These are phyloP conservation scores for Hippocampus abdominalis DNA, from an alignment of 2,113 vertebrate species.

Conservation along the genomic window DNA sequence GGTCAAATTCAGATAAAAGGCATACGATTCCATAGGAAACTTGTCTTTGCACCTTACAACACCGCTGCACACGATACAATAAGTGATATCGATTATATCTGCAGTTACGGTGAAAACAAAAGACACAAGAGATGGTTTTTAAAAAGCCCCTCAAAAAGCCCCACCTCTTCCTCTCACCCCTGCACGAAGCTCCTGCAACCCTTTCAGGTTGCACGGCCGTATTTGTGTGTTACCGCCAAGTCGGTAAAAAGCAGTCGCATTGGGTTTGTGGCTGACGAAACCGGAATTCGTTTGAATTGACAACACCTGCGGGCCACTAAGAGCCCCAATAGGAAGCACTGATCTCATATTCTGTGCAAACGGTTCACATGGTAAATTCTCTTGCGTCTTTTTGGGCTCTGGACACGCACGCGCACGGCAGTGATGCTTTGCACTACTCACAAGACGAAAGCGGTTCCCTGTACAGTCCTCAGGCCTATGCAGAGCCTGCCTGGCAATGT, in stretches of 20 bases:
- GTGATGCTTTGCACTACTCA: background rate
- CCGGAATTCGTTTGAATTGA: background rate
- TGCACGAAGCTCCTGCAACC: background rate
- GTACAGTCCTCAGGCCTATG: conserved; percentile 12
- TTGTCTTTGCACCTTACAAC: no score
- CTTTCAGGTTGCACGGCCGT: background rate
- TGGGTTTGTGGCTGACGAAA: background rate
- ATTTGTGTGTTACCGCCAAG: background rate
- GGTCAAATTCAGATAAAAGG: no score
- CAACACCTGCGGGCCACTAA: background rate
- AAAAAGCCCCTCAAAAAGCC: background rate
- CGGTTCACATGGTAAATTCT: background rate
- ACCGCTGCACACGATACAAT: background rate
- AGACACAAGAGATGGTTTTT: background rate
- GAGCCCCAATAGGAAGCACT: background rate
- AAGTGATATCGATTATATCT: background rate
- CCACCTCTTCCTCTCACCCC: background rate
- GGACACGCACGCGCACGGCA: background rate
- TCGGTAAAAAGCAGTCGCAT: background rate
- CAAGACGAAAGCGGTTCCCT: background rate
- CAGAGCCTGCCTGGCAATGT: conserved; percentile 40
- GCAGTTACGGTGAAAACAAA: background rate
- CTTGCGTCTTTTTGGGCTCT: background rate
- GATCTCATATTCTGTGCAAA: background rate
- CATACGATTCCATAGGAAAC: no score